Conservation (phyloP, 2,888 invertebrate species). For the Epinotia brunnichana region DNA sequence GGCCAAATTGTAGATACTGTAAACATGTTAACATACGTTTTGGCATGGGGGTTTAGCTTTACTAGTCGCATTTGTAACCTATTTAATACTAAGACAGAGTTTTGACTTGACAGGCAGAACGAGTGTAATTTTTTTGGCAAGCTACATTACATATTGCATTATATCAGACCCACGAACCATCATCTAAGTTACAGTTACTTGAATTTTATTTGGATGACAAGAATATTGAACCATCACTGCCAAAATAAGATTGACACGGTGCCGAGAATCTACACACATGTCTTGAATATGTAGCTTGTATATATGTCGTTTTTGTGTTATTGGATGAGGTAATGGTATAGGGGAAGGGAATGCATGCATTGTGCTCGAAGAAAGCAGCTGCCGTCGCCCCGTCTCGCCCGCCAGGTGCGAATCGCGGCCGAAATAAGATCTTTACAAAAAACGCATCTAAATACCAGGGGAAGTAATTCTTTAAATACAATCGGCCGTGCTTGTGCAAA, state of each 20-base stretch:
- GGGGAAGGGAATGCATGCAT: constrained; percentile 44
- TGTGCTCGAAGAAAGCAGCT: constrained; percentile 58
- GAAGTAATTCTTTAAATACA: constrained; percentile 26
- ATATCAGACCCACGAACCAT: no score
- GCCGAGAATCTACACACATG: not conserved
- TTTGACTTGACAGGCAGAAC: not conserved
- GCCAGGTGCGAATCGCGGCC: constrained; percentile 42
- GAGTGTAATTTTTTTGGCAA: not conserved
- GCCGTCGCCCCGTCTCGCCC: constrained; percentile 48
- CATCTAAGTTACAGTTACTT: no score
- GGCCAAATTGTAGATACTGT: constrained; percentile 4
- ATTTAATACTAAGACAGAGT: not conserved
- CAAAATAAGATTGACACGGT: not conserved
- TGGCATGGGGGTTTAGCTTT: not conserved
- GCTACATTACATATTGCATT: no score
- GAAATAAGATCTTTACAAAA: constrained; percentile 31
- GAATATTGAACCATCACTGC: no score
- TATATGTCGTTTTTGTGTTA: constrained; percentile 33
- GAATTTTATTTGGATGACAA: no score
- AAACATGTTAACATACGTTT: not conserved
- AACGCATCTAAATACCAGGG: constrained; percentile 29
- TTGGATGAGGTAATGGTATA: constrained; percentile 24
- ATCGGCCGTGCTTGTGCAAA: constrained; percentile 15
- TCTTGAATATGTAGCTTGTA: not conserved
- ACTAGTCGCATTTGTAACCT: not conserved